phyloP scores from a whole-genome alignment of 2,888 invertebrate species.

The Leptinotarsa juncta region DNA sequence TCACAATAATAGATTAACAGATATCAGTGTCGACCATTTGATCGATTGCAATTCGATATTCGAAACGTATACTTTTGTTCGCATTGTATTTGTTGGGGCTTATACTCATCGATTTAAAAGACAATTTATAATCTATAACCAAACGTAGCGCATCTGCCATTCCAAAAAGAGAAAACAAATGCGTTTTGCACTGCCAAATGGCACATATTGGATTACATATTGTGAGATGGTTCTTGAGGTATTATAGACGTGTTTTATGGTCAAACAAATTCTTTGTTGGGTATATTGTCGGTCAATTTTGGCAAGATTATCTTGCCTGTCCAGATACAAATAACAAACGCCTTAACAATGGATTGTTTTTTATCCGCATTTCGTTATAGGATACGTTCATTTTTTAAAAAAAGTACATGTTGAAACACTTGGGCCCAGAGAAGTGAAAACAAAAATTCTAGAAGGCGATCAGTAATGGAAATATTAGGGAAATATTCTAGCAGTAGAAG shows the following conservation, averaged over 20 bases:
- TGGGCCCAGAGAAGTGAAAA: no score
- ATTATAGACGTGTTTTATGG: conserved; percentile 36
- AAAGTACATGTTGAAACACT: no score
- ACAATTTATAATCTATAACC: conserved; percentile 43
- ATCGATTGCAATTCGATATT: conserved; percentile 55
- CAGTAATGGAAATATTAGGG: no score
- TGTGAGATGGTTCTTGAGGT: conserved; percentile 42
- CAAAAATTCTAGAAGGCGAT: no score
- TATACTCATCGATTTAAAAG: conserved; percentile 45
- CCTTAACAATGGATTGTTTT: neutral
- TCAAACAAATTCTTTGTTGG: conserved; percentile 44
- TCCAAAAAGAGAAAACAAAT: conserved; percentile 47
- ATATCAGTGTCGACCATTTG: conserved; percentile 53
- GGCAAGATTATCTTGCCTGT: neutral
- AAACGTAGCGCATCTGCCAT: conserved; percentile 46
- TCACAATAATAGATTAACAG: conserved; percentile 52
- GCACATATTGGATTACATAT: conserved; percentile 49
- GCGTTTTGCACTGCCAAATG: conserved; percentile 49
- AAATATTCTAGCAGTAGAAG: no score
- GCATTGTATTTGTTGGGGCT: conserved; percentile 37
- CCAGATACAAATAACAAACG: conserved; percentile 1
- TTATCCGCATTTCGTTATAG: neutral
- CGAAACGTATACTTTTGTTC: conserved; percentile 42
- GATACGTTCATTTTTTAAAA: no score
- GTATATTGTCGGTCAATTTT: conserved; percentile 28